These are phyloP conservation scores for Drosophila tripunctata DNA, from an alignment of 2,888 invertebrate genomes.

Conservation along the genomic window DNA sequence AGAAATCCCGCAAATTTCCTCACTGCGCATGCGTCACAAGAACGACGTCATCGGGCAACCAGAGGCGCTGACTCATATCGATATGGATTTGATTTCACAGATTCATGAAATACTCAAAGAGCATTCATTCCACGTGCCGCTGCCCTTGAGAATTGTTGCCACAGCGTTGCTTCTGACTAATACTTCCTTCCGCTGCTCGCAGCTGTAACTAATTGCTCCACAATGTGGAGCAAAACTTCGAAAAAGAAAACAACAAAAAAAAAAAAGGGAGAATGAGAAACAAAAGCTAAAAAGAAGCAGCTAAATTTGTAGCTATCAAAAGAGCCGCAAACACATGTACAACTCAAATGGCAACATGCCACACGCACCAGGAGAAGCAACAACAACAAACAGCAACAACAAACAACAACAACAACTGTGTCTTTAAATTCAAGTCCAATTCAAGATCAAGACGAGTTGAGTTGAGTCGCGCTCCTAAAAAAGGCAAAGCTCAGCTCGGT, in stretches of 20 bases:
- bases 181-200: conserved; percentile 68
- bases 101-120: conserved; percentile 53
- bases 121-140: conserved; percentile 50
- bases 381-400: conserved; percentile 18
- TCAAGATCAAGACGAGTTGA: conserved; percentile 40
- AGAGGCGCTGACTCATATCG: conserved; percentile 46
- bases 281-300: conserved; percentile 24
- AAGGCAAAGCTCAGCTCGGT: conserved; percentile 50
- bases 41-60: conserved; percentile 32
- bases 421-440: conserved; percentile 51
- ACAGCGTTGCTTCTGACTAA: conserved; percentile 58
- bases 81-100: conserved; percentile 37
- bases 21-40: conserved; percentile 48
- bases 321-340: conserved; percentile 75
- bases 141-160: conserved; percentile 39
- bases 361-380: conserved; percentile 64
- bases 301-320: conserved; percentile 58
- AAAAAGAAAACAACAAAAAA: conserved; percentile 16
- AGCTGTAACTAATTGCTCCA: conserved; percentile 70
- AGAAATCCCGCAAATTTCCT: neutral
- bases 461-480: conserved; percentile 24
- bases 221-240: conserved; percentile 43
- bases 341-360: conserved; percentile 78
- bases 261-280: neutral
- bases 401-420: conserved; percentile 27